Evolutionary conservation across 1,140 invertebrate species (phyloP).

Genomic region (Hyphantria cunea): DNA sequence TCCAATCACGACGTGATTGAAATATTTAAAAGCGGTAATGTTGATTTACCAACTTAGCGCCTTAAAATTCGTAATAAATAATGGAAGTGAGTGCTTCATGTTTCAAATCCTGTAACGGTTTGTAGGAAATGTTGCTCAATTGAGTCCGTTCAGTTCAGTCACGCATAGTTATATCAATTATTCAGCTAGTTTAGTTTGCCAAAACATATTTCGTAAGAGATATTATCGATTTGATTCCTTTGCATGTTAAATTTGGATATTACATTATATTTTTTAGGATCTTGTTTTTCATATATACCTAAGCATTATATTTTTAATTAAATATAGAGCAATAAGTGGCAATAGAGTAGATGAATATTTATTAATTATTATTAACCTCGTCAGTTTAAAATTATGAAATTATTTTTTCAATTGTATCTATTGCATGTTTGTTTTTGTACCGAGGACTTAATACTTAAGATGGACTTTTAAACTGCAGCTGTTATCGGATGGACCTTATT

Average conservation of each 20-base stretch:
- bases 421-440: too few species aligned
- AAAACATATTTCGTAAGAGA: constrained; percentile 26
- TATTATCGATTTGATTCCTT: constrained; percentile 25
- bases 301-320: too few species aligned
- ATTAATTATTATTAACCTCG: too few species aligned
- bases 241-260: constrained; percentile 2
- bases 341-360: too few species aligned
- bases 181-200: constrained; percentile 16
- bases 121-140: constrained; percentile 20
- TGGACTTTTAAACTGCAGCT: background rate
- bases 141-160: constrained; percentile 14
- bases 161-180: constrained; percentile 23
- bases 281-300: too few species aligned
- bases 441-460: too few species aligned
- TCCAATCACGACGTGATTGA: constrained; percentile 1
- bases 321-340: too few species aligned
- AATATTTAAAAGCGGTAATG: constrained; percentile 2
- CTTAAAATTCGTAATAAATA: constrained; percentile 3
- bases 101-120: constrained; percentile 1
- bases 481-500: background rate
- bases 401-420: too few species aligned
- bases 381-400: too few species aligned
- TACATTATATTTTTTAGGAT: too few species aligned
- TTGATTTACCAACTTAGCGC: background rate
- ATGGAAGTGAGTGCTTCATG: constrained; percentile 6